phyloP scores from a whole-genome alignment of 2,113 vertebrate species.

The Baryphthengus martii region DNA sequence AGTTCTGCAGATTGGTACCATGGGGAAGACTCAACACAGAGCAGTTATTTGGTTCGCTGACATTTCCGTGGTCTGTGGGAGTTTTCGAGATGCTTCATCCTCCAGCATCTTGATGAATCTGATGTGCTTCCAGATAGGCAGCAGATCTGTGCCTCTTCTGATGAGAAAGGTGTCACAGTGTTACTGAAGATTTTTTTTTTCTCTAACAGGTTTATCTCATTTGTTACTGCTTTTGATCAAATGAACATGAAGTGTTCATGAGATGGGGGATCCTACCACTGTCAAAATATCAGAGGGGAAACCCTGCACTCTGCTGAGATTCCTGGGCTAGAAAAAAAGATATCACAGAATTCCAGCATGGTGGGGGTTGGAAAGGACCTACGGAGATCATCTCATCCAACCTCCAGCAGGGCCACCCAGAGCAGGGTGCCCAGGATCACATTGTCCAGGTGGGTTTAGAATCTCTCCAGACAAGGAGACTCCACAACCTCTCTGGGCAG shows the following conservation, averaged over 20 bases:
- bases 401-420: no score
- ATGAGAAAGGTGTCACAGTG: background rate
- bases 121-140: background rate
- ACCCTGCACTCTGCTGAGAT: background rate
- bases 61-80: background rate
- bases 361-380: background rate
- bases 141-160: background rate
- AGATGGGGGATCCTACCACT: background rate
- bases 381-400: no score
- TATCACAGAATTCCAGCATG: background rate
- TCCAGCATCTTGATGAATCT: background rate
- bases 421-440: no score
- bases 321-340: background rate
- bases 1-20: background rate
- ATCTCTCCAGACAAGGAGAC: no score
- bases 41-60: background rate
- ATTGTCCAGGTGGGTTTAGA: no score
- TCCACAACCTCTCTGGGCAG: no score
- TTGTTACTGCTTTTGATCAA: background rate
- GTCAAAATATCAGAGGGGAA: background rate
- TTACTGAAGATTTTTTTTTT: background rate
- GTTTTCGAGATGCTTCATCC: background rate
- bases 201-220: background rate
- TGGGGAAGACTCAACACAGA: background rate
- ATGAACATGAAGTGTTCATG: background rate